Percentiles rank a stretch among this genome's conserved stretches.
These are phyloP conservation scores for Rhabdomys dilectus DNA, from an alignment of 2,113 vertebrate species.

Conservation along the genomic window DNA sequence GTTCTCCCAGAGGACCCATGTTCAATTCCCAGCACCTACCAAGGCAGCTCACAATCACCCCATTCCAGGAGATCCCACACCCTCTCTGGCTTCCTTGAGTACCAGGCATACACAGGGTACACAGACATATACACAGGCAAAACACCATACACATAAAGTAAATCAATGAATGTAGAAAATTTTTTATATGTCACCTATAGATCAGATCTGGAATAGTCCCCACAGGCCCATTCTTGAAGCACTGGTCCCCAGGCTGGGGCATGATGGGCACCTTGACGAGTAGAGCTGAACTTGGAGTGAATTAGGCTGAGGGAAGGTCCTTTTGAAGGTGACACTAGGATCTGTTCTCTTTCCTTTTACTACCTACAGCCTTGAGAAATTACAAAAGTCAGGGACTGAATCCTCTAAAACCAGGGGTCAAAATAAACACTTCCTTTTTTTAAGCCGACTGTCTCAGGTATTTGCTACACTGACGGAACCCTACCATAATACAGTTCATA, in stretches of 20 bases:
- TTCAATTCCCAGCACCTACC: background rate
- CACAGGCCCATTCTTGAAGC: background rate
- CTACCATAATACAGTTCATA: background rate
- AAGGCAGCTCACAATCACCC: background rate
- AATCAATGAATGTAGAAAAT: background rate
- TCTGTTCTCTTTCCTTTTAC: too few species aligned
- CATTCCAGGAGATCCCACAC: background rate
- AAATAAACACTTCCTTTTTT: background rate
- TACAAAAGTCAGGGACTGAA: background rate
- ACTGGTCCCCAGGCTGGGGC: background rate
- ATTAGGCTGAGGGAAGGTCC: too few species aligned
- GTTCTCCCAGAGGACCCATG: background rate
- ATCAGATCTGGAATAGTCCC: background rate
- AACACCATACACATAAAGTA: background rate
- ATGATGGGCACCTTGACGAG: background rate
- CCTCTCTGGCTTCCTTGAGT: background rate
- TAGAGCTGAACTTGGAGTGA: background rate
- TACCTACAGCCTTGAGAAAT: too few species aligned
- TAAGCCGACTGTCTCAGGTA: background rate
- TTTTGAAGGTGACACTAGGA: too few species aligned
- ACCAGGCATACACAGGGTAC: background rate
- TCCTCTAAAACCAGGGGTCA: background rate
- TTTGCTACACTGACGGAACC: background rate
- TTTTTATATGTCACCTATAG: background rate
- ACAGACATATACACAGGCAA: background rate